These are phyloP conservation scores for Ctenopoma kingsleyae DNA, from an alignment of 2,797 vertebrate species.

Conservation along the genomic window DNA sequence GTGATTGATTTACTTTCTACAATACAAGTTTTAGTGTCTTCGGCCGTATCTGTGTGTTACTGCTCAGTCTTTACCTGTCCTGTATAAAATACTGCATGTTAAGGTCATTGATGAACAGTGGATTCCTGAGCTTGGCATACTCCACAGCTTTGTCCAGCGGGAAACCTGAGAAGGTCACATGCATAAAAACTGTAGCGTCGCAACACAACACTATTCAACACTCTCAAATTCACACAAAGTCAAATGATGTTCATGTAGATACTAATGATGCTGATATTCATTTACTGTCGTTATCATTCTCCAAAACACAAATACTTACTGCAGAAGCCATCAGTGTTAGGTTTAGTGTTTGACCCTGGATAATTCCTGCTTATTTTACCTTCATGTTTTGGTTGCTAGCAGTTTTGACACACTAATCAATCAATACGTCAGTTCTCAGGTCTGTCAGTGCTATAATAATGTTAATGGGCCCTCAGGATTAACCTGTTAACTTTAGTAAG, in stretches of 20 bases:
- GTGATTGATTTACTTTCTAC: not conserved
- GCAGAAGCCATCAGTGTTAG: no score
- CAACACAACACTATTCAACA: not conserved
- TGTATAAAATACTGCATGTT: constrained; percentile 99
- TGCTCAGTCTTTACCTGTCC: constrained; percentile 88
- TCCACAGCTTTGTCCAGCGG: constrained; percentile 97
- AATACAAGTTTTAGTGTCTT: not conserved
- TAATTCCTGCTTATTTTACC: no score
- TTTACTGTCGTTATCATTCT: no score
- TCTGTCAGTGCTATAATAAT: not conserved
- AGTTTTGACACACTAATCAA: no score
- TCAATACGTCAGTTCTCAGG: no score
- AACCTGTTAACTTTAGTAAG: not conserved
- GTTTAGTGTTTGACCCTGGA: no score
- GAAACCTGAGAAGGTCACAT: constrained; percentile 85
- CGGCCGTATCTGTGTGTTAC: not conserved
- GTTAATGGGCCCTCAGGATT: not conserved
- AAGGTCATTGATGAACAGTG: constrained; percentile 96
- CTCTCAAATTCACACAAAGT: not conserved
- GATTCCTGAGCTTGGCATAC: constrained; percentile 94
- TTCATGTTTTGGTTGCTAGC: no score
- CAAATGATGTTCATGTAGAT: not conserved
- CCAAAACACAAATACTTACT: no score
- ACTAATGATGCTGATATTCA: no score
- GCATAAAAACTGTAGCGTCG: not conserved